These are phyloP conservation scores for Acridotheres tristis DNA, from an alignment of 2,797 vertebrate genomes.

Conservation along the genomic window DNA sequence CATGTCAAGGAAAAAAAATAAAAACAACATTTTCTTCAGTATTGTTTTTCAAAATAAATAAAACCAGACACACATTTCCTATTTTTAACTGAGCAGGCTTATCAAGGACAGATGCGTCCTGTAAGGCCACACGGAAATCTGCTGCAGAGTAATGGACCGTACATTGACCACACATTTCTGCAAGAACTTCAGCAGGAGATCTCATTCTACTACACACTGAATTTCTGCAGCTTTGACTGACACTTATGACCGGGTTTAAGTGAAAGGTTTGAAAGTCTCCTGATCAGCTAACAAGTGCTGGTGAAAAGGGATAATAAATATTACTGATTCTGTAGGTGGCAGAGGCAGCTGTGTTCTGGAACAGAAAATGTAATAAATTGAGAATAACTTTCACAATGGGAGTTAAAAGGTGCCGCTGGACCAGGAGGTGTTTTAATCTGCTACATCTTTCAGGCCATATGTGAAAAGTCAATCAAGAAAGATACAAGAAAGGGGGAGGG, in stretches of 20 bases:
- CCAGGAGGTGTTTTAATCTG: not conserved
- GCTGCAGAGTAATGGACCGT: not conserved
- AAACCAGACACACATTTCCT: not conserved
- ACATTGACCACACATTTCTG: not conserved
- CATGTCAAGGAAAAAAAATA: not conserved
- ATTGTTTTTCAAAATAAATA: not conserved
- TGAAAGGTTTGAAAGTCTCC: not conserved
- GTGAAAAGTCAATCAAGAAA: not conserved
- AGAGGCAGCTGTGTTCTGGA: not conserved
- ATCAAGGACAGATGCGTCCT: not conserved
- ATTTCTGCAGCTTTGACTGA: not conserved
- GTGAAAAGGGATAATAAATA: not conserved
- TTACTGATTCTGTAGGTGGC: not conserved
- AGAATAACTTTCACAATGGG: not conserved
- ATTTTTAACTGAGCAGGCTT: not conserved
- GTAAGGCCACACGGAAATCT: not conserved
- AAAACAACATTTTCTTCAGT: not conserved
- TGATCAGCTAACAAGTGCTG: not conserved
- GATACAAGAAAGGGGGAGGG: not conserved
- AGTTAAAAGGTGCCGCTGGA: not conserved
- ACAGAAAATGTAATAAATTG: not conserved
- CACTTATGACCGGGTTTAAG: not conserved
- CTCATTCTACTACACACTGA: not conserved
- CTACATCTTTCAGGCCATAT: not conserved
- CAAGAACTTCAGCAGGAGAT: not conserved